Base-by-base conservation (phyloP, 2,113 vertebrate genomes). In the Catharus minimus region DNA sequence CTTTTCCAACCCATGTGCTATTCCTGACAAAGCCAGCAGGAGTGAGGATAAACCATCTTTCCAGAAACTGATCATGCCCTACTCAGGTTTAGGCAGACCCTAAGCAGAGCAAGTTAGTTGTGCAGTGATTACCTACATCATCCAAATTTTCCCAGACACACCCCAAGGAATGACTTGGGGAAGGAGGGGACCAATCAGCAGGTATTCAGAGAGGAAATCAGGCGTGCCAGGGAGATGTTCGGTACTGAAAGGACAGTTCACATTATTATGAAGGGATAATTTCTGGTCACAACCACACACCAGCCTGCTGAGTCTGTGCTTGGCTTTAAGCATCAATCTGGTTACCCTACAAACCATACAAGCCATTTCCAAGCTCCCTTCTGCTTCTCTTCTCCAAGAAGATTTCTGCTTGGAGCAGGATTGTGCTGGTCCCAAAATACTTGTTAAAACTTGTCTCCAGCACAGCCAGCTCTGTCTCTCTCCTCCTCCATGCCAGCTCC, bases 371-470 rank as follows among this genome's bases (percentile, higher is more conserved):
- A 53, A 61, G 21, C 47, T 61, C 15, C 26, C 39, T 26, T 50
- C 24, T 20, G 43, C 33, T 89, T 21, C 47, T 78, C 52, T 67
- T 53, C 78, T 56, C 27, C 41, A 32, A 15, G 13, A 41, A 41
- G 50, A 68, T 85, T 75, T 57, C 50, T 1, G 1, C 33, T 57
- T 2, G 3, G 23, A 86, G 50, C 38, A 33, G 46, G 55, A 57
- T 6, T 76, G 30, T 68, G 71, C 79, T 79, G 53, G 66, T 90
- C 91, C 71, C 74, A 74, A 62, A 67, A 23, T 49, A 62, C 85
- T 79, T 79, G 91, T 82, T 89, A 87, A 89, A 89, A 93, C 75
- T 82, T 79, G 75, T 47, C 62, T 76, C 26, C 44, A 33, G 65
- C 3, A 2, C 69, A 75, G 52, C 32, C 32, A 33, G 53, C 49